Base-by-base conservation (phyloP, 1,140 invertebrate species). In the Megalopta genalis region DNA sequence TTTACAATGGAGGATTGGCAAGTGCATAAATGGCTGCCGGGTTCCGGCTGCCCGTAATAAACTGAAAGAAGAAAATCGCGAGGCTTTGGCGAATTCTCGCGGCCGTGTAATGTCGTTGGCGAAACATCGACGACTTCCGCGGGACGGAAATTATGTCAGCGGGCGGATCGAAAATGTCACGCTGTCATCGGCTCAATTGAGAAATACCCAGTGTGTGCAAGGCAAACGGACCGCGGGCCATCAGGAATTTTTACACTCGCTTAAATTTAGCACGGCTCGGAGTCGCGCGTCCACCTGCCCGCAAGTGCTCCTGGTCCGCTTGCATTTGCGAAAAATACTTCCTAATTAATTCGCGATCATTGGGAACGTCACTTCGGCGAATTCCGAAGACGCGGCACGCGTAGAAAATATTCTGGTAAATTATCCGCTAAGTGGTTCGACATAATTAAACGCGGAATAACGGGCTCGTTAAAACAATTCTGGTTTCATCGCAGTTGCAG, bases 211-310 rank as follows among this genome's bases (percentile, higher is more conserved):
- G 1, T 5, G 46, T 18, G 25, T 18, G 27, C 18, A n/a, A 18
- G 59, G 39, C 46, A 46, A 27, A 77, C 49, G 52, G 27, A 65
- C 64, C 32, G 52, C 16, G 83, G 66, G 80, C 82, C 85, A 85
- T 88, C 88, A 85, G 84, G 83, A 86, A 83, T 87, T 88, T 89
- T 90, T 89, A 85, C 87, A 88, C 83, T 83, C 74, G 25, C 71
- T 87, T 87, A 89, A 90, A 77, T 81, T 81, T 81, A 81, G 74
- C 67, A 65, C 42, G 23, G 32, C 68, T 27, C 67, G 57, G 7
- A 21, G 49, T 21, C 14, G 18, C 23, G 27, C 75, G 52, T 75
- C 75, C 74, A 54, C 74, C 46, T 52, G 65, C 75, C 21, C 66
- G 52, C 59, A 57, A 18, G 27, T n/a, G 25, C 37, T 46, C 25